These are phyloP conservation scores for Hylia prasina DNA, from an alignment of 2,113 vertebrate species.

Conservation along the genomic window DNA sequence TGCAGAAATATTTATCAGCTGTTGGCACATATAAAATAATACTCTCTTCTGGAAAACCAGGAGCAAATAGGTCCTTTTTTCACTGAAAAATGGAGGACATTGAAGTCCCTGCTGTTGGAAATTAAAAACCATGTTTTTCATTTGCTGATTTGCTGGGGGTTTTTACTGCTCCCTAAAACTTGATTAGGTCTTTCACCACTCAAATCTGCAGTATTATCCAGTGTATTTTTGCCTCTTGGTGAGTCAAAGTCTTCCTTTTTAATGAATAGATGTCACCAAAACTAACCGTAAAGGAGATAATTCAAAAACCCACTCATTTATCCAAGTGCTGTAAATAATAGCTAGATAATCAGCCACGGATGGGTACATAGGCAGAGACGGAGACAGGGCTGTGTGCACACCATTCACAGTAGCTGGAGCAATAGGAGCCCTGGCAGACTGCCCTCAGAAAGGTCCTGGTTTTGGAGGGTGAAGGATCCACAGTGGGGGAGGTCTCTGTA, in stretches of 20 bases:
- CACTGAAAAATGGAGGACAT: slow-evolving; percentile 30
- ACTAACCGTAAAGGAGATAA: background rate
- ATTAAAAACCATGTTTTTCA: background rate
- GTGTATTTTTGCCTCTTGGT: background rate
- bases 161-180: background rate
- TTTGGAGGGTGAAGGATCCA: background rate
- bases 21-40: slow-evolving; percentile 47
- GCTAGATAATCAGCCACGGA: background rate
- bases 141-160: background rate
- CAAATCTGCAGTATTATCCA: background rate
- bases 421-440: background rate
- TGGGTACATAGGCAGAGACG: background rate
- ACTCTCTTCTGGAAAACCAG: background rate
- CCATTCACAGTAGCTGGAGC: background rate
- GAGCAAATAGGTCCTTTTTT: slow-evolving; percentile 15
- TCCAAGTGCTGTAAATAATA: background rate
- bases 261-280: background rate
- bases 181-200: background rate
- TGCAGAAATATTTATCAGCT: slow-evolving; percentile 56
- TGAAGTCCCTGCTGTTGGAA: background rate
- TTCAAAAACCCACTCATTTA: background rate
- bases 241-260: background rate
- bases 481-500: background rate
- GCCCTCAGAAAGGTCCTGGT: background rate
- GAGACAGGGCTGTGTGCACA: background rate